Evolutionary conservation across 2,797 vertebrate species (phyloP), one percentile per base, ranked within the genome.

Genomic region (Silurus lanzhouensis): DNA sequence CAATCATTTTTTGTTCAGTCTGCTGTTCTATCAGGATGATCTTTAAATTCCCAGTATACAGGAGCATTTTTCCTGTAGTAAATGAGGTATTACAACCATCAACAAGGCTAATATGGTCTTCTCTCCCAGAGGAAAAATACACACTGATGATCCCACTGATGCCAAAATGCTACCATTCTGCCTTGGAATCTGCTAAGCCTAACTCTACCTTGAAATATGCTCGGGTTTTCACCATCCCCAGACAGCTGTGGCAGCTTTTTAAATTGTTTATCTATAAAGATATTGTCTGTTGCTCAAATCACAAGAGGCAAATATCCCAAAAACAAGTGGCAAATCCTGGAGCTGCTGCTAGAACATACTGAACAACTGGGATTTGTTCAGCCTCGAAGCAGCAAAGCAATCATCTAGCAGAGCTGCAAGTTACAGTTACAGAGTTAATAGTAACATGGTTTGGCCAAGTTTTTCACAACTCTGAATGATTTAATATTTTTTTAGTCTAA

Each of bases 281-380:
- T 27, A 68, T 70, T 57, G 48, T 31, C 64, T 52, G 46, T 20
- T 25, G 9, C 64, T 55, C 64, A 82, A 68, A 70, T 57, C 64
- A 82, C n/a, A 68, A 7, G 80, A 70, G 52, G 80, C 52, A 82
- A 55, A 82, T 82, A 82, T 57, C 20, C 64, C 14, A 52, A 52
- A 58, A 68, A 22, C 9, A 13, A 52, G 9, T 46, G 46, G 4
- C 7, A 1, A 68, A 81, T 81, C 80, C 80, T 57, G 48, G n/a
- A 66, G 78, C 27, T 17, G 77, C 31, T 22, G 58, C 13, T 46
- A 44, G 19, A 61, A 61, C 57, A 13, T 3, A 38, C 75, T 78
- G 9, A 60, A 79, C 61, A 80, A 48, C 12, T 25, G 77, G 60
- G 60, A 64, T 80, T 46, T 46, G 60, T 63, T 80, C 6, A 25